A percentile compares a stretch with the other conserved stretches of the same genome.
phyloP scores from a whole-genome alignment of 92 coral and sea anemone species.

The Pocillopora meandrina region DNA sequence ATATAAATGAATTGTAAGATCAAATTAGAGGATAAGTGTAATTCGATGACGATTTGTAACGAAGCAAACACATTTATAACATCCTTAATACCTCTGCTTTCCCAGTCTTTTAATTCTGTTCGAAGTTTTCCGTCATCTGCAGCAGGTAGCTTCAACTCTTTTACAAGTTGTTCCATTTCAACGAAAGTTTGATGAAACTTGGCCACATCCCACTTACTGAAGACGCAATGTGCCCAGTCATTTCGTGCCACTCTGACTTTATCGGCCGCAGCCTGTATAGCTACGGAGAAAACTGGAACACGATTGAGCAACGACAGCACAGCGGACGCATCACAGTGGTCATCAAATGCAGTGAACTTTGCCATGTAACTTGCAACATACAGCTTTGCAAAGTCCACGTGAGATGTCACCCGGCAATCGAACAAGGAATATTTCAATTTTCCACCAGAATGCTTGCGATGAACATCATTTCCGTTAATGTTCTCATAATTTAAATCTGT shows the following conservation, averaged over 20 bases:
- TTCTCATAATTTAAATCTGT: constrained; percentile 28
- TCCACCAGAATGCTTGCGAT: constrained; percentile 35
- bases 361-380: constrained; percentile 40
- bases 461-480: constrained; percentile 27
- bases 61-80: too few relatives aligned
- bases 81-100: constrained; percentile 38
- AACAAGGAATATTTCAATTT: background rate
- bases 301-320: constrained; percentile 42
- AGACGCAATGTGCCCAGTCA: constrained; percentile 55
- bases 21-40: too few relatives aligned
- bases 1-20: too few relatives aligned
- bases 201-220: constrained; percentile 38
- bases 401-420: constrained; percentile 39
- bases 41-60: too few relatives aligned
- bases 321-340: constrained; percentile 58
- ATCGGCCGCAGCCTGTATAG: constrained; percentile 40
- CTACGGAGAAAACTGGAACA: constrained; percentile 49
- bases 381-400: constrained; percentile 54
- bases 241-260: constrained; percentile 41
- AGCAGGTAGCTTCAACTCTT: constrained; percentile 22
- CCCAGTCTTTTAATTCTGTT: constrained; percentile 29
- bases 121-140: constrained; percentile 19
- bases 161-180: constrained; percentile 30
- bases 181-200: constrained; percentile 21
- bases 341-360: too few relatives aligned